Conservation (phyloP, 2,888 invertebrate species). For the Drosophila anomelani region DNA sequence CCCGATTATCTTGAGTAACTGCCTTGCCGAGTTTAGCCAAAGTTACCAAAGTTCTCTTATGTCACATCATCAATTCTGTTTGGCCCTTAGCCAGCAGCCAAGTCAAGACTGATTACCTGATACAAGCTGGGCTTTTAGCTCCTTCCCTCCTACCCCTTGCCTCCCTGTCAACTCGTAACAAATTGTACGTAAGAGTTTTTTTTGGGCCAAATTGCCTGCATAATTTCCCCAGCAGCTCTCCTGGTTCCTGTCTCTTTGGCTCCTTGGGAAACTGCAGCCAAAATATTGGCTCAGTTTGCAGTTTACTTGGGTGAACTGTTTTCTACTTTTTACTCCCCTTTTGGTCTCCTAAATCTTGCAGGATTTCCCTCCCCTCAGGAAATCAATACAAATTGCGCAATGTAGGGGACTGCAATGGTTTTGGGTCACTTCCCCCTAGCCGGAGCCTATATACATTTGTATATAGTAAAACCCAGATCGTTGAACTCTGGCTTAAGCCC, state of each 20-base stretch:
- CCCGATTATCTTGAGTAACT: slow-evolving; percentile 3
- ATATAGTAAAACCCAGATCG: slow-evolving; percentile 37
- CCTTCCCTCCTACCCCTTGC: not conserved
- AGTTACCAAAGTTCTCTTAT: slow-evolving; percentile 11
- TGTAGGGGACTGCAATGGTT: slow-evolving; percentile 32
- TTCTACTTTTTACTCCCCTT: slow-evolving; percentile 25
- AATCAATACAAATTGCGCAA: slow-evolving; percentile 61
- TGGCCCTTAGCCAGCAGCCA: slow-evolving; percentile 39
- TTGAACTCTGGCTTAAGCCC: slow-evolving; percentile 55
- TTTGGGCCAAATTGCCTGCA: slow-evolving; percentile 65
- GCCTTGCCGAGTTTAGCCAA: not conserved
- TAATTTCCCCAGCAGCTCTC: slow-evolving; percentile 54
- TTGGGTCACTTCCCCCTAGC: slow-evolving; percentile 30
- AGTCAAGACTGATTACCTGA: slow-evolving; percentile 49
- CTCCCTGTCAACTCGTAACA: slow-evolving; percentile 39
- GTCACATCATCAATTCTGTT: slow-evolving; percentile 47
- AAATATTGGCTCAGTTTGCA: slow-evolving; percentile 66
- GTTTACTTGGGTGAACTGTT: slow-evolving; percentile 46
- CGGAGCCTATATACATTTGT: slow-evolving; percentile 1
- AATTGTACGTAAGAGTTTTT: slow-evolving; percentile 56
- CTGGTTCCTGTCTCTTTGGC: too few species aligned
- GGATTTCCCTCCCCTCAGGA: slow-evolving; percentile 24
- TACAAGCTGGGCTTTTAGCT: slow-evolving; percentile 16
- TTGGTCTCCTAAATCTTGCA: slow-evolving; percentile 31
- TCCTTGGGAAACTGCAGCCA: slow-evolving; percentile 50